Conservation (phyloP, 2,888 invertebrate species). For the Hyposoter dolosus region DNA sequence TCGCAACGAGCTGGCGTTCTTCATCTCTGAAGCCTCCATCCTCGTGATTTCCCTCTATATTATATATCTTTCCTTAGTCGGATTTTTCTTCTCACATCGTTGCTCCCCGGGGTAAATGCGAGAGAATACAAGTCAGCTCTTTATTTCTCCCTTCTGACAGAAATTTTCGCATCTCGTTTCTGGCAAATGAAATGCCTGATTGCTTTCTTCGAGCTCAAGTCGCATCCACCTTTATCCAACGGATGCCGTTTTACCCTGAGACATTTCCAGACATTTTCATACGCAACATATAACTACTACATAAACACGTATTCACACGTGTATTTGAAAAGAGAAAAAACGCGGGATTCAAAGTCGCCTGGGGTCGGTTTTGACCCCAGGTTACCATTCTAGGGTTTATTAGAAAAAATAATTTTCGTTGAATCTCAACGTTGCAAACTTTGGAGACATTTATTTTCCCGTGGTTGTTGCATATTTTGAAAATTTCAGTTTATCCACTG, state of each 20-base stretch:
- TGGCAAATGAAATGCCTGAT: slow-evolving; percentile 67
- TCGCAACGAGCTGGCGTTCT: slow-evolving; percentile 20
- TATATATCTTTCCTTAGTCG: slow-evolving; percentile 37
- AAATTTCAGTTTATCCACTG: background rate
- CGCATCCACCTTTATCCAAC: slow-evolving; percentile 48
- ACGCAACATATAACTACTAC: background rate
- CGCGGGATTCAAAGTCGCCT: too few species aligned
- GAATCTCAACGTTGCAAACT: too few species aligned
- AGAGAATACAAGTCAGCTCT: slow-evolving; percentile 40
- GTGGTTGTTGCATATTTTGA: background rate
- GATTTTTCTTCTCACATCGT: slow-evolving; percentile 37
- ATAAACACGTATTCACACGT: background rate
- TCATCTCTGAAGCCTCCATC: slow-evolving; percentile 13
- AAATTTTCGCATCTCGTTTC: slow-evolving; percentile 39
- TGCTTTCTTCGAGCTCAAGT: slow-evolving; percentile 58
- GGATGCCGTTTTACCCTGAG: slow-evolving; percentile 30
- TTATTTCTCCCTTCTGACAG: slow-evolving; percentile 37
- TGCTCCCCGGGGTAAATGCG: slow-evolving; percentile 53
- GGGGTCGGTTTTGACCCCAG: too few species aligned
- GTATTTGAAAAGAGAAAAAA: background rate
- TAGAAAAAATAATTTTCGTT: too few species aligned
- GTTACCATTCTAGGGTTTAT: too few species aligned
- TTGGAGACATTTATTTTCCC: background rate
- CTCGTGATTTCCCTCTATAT: slow-evolving; percentile 36
- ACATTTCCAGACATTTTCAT: slow-evolving; percentile 22